Percentiles rank a stretch among this genome's conserved stretches.
Conservation (phyloP, 2,888 invertebrate genomes). For the Cetonia aurata region DNA sequence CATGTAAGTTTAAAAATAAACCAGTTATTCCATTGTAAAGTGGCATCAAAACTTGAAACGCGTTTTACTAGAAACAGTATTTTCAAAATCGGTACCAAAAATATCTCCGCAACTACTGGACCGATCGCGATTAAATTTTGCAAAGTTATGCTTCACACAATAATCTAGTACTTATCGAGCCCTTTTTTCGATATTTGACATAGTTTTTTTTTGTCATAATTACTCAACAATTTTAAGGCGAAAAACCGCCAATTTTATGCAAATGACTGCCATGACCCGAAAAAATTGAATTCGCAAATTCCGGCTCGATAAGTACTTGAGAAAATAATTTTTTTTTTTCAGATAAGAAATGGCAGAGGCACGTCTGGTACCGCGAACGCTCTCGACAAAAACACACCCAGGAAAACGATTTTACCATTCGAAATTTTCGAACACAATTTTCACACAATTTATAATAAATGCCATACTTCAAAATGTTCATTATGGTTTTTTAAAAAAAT, state of each 20-base stretch:
- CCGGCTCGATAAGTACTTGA: too few relatives aligned
- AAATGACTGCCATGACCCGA: background rate
- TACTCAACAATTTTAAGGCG: constrained; percentile 1
- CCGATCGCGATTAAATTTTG: background rate
- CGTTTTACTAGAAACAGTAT: constrained; percentile 1
- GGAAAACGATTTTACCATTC: too few relatives aligned
- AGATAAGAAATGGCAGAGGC: too few relatives aligned
- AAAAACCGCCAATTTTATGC: constrained; percentile 1
- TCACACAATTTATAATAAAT: too few relatives aligned
- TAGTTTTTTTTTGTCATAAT: background rate
- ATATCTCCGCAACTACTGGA: constrained; percentile 4
- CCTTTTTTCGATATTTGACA: background rate
- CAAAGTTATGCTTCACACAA: background rate
- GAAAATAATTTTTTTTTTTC: too few relatives aligned
- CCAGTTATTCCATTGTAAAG: constrained; percentile 1
- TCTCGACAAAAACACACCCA: too few relatives aligned
- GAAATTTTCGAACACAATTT: too few relatives aligned
- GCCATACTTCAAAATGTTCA: too few relatives aligned
- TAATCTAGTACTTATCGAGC: background rate
- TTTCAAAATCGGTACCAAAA: constrained; percentile 1
- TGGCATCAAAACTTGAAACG: background rate
- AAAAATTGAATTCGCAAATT: background rate
- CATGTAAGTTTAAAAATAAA: background rate
- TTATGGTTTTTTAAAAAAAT: too few relatives aligned
- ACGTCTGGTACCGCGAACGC: too few relatives aligned